A percentile compares a stretch with the other conserved stretches of the same genome.
These are phyloP conservation scores for Apogon talboti DNA, from an alignment of 2,797 vertebrate species.

Conservation along the genomic window DNA sequence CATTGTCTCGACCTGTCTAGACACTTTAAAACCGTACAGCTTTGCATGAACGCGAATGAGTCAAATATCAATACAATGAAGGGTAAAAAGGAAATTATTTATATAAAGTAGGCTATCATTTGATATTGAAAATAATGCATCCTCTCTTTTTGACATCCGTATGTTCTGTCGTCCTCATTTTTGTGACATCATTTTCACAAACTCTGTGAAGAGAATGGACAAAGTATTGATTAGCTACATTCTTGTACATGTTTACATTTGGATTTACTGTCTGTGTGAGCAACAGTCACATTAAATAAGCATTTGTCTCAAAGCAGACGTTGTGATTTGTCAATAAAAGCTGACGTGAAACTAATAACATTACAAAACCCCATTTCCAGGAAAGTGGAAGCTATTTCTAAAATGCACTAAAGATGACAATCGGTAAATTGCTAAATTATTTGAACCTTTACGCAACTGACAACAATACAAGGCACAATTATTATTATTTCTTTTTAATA, in stretches of 20 bases:
- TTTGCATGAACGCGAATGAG: neutral
- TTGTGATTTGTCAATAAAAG: neutral
- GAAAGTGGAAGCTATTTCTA: too few species aligned
- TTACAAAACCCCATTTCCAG: neutral
- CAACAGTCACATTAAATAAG: neutral
- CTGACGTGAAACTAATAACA: neutral
- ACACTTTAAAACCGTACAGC: neutral
- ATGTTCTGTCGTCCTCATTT: constrained; percentile 62
- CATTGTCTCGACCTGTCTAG: neutral
- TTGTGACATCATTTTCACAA: constrained; percentile 86
- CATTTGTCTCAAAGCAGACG: neutral
- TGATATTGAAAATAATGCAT: neutral
- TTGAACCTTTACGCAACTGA: too few species aligned
- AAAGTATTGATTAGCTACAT: constrained; percentile 6
- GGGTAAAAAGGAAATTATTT: neutral
- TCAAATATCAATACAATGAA: neutral
- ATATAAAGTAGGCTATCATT: neutral
- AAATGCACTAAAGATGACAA: too few species aligned
- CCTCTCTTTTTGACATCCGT: constrained; percentile 6
- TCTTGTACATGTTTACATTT: neutral
- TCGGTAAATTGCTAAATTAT: too few species aligned
- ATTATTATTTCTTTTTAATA: too few species aligned
- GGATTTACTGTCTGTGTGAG: neutral
- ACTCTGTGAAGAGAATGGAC: constrained; percentile 71
- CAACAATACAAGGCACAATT: too few species aligned